Conservation (phyloP, 2,888 invertebrate species). For the Plebejus anna region DNA sequence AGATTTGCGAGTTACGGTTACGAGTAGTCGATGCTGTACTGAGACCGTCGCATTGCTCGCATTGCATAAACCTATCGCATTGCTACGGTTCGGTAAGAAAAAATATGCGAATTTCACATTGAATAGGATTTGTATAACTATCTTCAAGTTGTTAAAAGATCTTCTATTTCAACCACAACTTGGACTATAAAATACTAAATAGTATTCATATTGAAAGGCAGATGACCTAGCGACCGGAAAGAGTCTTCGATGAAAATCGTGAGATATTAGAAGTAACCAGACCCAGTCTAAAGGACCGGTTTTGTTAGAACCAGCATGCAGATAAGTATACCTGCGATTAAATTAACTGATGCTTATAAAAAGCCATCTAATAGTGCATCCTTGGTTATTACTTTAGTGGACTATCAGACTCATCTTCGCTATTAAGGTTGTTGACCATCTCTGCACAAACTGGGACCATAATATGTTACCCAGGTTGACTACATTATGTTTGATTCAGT, state of each 20-base stretch:
- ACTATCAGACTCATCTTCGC: background rate
- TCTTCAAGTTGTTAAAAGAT: too few species aligned
- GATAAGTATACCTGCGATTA: background rate
- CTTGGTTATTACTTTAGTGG: background rate
- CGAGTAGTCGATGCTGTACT: too few species aligned
- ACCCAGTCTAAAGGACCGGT: slow-evolving; percentile 6
- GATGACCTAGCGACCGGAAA: slow-evolving; percentile 15
- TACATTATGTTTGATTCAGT: too few species aligned
- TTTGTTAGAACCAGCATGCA: slow-evolving; percentile 4
- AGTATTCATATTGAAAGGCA: background rate
- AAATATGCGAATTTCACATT: too few species aligned
- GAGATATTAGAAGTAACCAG: background rate
- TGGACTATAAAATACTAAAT: too few species aligned
- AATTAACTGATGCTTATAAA: slow-evolving; percentile 12
- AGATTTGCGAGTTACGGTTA: too few species aligned
- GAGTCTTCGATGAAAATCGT: slow-evolving; percentile 5
- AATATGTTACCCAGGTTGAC: background rate
- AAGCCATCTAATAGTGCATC: slow-evolving; percentile 1
- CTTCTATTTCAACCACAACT: too few species aligned
- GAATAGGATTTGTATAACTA: too few species aligned
- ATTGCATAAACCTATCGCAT: too few species aligned
- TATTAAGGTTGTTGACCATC: background rate
- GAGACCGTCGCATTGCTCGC: too few species aligned
- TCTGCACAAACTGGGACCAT: background rate
- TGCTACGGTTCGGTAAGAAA: too few species aligned